Evolutionary conservation across 2,888 invertebrate species (phyloP).

Genomic region (Rotaria socialis): DNA sequence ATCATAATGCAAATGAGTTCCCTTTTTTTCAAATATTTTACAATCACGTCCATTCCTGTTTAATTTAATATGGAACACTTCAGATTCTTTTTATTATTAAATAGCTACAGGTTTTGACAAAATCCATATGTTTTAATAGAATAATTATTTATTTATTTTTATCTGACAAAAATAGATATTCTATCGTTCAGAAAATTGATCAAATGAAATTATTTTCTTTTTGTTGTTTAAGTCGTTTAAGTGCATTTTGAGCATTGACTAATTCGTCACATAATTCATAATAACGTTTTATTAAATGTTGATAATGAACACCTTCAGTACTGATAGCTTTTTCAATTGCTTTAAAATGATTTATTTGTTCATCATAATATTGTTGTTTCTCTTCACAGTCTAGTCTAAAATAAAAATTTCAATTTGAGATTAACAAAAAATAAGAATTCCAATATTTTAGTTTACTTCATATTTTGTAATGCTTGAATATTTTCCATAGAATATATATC

Average conservation of each 20-base stretch:
- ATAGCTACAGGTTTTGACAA: too few species aligned
- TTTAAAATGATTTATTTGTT: neutral
- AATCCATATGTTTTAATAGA: too few species aligned
- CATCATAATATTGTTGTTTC: neutral
- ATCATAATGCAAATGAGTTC: too few species aligned
- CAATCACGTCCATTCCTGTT: too few species aligned
- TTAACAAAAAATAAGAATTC: neutral
- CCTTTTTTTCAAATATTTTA: too few species aligned
- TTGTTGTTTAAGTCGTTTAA: neutral
- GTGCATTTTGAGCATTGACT: neutral
- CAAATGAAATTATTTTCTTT: neutral
- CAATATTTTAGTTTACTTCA: neutral
- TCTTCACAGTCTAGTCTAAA: neutral
- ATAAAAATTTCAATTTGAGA: neutral
- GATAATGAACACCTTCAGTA: slow-evolving; percentile 6
- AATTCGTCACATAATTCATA: slow-evolving; percentile 13
- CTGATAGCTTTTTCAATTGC: neutral
- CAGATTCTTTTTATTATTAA: too few species aligned
- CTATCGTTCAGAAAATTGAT: neutral
- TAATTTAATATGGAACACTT: too few species aligned
- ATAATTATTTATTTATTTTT: too few species aligned
- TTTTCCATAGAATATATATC: slow-evolving; percentile 6
- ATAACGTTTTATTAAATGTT: slow-evolving; percentile 1
- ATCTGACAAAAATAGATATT: too few species aligned
- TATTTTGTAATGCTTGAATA: neutral